Evolutionary conservation across 1,140 invertebrate genomes (phyloP).

Genomic region (Parasteatoda tepidariorum): DNA sequence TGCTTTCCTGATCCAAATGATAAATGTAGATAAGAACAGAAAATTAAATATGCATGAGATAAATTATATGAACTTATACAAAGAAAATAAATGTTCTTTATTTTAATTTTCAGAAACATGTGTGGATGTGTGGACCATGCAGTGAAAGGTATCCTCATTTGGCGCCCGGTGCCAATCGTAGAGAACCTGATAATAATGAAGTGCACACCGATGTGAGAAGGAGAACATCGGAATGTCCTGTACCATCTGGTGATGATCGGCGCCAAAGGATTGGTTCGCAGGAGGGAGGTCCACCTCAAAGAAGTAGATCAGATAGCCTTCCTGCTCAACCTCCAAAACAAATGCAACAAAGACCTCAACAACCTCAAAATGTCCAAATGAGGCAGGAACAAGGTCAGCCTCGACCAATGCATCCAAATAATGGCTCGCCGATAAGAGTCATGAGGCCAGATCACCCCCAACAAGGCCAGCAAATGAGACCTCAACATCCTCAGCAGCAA

Average conservation of each 20-base stretch:
- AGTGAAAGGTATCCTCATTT: slow-evolving; percentile 38
- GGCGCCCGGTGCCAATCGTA: neutral
- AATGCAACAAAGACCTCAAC: slow-evolving; percentile 9
- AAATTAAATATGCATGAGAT: too few relatives aligned
- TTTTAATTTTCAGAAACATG: slow-evolving; percentile 37
- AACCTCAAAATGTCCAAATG: neutral
- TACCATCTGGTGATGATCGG: neutral
- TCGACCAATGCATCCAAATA: slow-evolving; percentile 10
- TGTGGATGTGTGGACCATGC: slow-evolving; percentile 48
- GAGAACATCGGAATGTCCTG: slow-evolving; percentile 26
- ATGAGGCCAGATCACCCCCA: slow-evolving; percentile 16
- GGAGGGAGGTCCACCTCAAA: slow-evolving; percentile 1
- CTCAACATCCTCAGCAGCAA: neutral
- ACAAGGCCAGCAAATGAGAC: slow-evolving; percentile 4
- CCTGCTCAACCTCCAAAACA: slow-evolving; percentile 4
- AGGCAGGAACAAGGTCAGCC: neutral
- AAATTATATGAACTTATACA: too few relatives aligned
- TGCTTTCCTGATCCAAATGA: too few relatives aligned
- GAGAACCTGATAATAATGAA: slow-evolving; percentile 3
- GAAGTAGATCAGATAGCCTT: slow-evolving; percentile 46
- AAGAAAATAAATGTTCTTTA: too few relatives aligned
- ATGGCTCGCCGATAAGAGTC: neutral
- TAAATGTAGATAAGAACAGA: too few relatives aligned
- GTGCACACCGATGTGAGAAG: neutral
- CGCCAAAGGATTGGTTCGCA: slow-evolving; percentile 3